These are phyloP conservation scores for Microplitis mediator DNA, from an alignment of 1,140 invertebrate species.

Conservation along the genomic window DNA sequence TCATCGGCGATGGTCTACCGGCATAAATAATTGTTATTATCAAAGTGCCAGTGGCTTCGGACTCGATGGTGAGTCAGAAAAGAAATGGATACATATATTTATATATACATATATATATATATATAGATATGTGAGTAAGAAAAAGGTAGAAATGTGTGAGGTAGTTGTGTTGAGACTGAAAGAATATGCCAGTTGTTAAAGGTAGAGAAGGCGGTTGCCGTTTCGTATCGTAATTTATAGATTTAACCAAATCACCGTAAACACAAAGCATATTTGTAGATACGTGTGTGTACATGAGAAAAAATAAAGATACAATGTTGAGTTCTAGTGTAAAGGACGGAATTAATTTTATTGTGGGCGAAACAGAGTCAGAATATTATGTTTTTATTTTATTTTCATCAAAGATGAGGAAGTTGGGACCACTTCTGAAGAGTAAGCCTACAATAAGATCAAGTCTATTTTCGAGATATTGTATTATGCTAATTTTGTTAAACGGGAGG, in stretches of 20 bases:
- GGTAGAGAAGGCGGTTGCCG: constrained; percentile 42
- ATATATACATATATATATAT: too few relatives aligned
- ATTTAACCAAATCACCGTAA: constrained; percentile 47
- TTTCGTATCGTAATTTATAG: constrained; percentile 56
- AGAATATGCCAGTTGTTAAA: constrained; percentile 12
- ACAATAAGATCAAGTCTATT: not conserved
- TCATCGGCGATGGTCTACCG: constrained; percentile 51
- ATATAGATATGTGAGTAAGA: not conserved
- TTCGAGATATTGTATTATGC: not conserved
- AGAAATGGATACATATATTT: not conserved
- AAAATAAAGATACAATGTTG: too few relatives aligned
- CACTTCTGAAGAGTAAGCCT: not conserved
- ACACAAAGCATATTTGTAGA: not conserved
- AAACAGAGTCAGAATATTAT: too few relatives aligned
- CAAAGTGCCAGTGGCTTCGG: constrained; percentile 39
- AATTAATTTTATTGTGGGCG: too few relatives aligned
- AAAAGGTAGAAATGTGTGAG: not conserved
- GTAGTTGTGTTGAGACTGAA: too few relatives aligned
- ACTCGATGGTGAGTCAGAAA: constrained; percentile 34
- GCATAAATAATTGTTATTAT: constrained; percentile 60
- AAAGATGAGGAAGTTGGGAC: too few relatives aligned
- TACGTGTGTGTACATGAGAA: too few relatives aligned
- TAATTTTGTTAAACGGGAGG: not conserved
- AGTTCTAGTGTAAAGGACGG: not conserved
- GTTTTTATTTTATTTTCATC: too few relatives aligned